These are phyloP conservation scores for Ianthella basta DNA, from an alignment of 37 sponge, comb jelly and placozoan genomes.

Conservation along the genomic window DNA sequence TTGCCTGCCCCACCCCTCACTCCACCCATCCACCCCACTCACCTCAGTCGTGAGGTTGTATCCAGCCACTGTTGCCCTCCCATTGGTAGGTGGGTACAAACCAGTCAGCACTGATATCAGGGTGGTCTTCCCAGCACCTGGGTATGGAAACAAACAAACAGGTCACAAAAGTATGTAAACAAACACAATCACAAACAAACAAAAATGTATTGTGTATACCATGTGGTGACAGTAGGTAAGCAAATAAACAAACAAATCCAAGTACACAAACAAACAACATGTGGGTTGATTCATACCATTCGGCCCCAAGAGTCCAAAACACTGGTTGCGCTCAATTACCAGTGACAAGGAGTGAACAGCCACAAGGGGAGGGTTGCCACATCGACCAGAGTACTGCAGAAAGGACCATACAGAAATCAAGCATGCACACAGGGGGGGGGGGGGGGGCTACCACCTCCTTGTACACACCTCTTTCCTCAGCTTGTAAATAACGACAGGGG, in stretches of 20 bases:
- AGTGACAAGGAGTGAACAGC: constrained; percentile 76
- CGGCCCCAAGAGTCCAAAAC: constrained; percentile 84
- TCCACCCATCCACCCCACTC: no score
- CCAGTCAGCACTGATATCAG: constrained; percentile 85
- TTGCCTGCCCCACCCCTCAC: background rate
- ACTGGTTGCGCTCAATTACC: constrained; percentile 71
- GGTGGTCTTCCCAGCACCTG: constrained; percentile 88
- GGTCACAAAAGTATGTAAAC: background rate
- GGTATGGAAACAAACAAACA: background rate
- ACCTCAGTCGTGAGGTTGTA: constrained; percentile 68
- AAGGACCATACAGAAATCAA: background rate
- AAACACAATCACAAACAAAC: background rate
- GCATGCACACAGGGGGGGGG: background rate
- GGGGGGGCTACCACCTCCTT: no score
- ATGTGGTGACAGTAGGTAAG: no score
- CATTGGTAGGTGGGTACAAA: constrained; percentile 70
- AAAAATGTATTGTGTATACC: background rate
- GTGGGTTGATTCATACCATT: constrained; percentile 53
- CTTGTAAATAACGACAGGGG: constrained; percentile 71
- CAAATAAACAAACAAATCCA: no score
- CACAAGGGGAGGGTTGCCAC: constrained; percentile 61
- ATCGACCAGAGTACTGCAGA: constrained; percentile 49
- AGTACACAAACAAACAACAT: background rate
- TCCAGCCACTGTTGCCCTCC: constrained; percentile 66
- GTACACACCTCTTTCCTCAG: constrained; percentile 67